A percentile compares a stretch with the other conserved stretches of the same genome.
Conservation (phyloP, 2,888 invertebrate species). For the Meliscaeva auricollis region DNA sequence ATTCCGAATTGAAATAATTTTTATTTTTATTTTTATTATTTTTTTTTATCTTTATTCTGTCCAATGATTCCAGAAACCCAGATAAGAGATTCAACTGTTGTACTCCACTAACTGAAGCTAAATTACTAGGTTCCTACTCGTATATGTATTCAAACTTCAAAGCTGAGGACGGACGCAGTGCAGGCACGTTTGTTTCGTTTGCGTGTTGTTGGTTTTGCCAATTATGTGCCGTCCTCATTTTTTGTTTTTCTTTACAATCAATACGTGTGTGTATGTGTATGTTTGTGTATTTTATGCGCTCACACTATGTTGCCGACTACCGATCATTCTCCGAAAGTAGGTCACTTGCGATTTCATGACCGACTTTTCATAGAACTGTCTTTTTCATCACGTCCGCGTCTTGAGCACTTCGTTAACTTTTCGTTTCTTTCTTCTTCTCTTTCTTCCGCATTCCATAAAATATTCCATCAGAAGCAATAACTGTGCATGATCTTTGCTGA, state of each 20-base stretch:
- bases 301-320: constrained; percentile 40
- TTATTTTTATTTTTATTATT: constrained; percentile 31
- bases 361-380: constrained; percentile 79
- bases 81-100: constrained; percentile 50
- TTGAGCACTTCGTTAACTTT: constrained; percentile 22
- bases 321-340: constrained; percentile 78
- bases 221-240: constrained; percentile 77
- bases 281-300: constrained; percentile 33
- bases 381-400: constrained; percentile 48
- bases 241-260: constrained; percentile 30
- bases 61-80: constrained; percentile 67
- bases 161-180: constrained; percentile 37
- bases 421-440: constrained; percentile 42
- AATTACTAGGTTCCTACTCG: background rate
- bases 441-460: constrained; percentile 70
- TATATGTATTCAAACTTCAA: background rate
- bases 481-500: constrained; percentile 24
- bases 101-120: background rate
- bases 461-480: background rate
- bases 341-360: constrained; percentile 84
- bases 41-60: constrained; percentile 15
- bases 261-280: constrained; percentile 15
- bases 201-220: constrained; percentile 77
- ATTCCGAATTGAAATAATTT: constrained; percentile 24
- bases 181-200: constrained; percentile 59